phyloP scores from a whole-genome alignment of 1,140 invertebrate species.

The Drosophila mauritiana region DNA sequence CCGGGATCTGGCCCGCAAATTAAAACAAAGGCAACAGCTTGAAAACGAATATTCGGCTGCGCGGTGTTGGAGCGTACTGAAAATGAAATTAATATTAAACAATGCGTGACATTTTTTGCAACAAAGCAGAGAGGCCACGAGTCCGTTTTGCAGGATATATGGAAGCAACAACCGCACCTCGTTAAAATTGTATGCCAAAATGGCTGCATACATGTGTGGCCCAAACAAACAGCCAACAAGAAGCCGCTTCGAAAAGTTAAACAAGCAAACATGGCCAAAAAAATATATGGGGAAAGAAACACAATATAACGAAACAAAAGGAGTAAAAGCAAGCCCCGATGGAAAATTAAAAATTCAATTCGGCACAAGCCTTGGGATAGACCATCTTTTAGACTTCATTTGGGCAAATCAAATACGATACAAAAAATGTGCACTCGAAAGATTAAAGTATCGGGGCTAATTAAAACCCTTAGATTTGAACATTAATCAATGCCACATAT shows the following conservation, averaged over 20 bases:
- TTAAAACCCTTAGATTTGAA: conserved; percentile 7
- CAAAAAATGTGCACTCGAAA: no score
- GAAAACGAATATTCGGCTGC: conserved; percentile 35
- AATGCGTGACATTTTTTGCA: conserved; percentile 67
- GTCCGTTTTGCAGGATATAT: conserved; percentile 19
- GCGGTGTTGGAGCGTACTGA: conserved; percentile 30
- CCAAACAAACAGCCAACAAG: conserved; percentile 53
- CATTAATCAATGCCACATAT: conserved; percentile 49
- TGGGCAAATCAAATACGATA: not conserved
- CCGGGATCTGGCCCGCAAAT: conserved; percentile 19
- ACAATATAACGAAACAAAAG: conserved; percentile 37
- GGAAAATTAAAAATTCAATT: conserved; percentile 36
- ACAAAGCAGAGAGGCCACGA: conserved; percentile 37
- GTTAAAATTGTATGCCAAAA: conserved; percentile 76
- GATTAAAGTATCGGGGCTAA: not conserved
- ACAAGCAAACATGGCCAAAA: conserved; percentile 49
- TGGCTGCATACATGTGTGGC: conserved; percentile 51
- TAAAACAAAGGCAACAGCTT: conserved; percentile 37
- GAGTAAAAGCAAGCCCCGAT: not conserved
- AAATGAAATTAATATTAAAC: conserved; percentile 63
- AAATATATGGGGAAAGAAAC: conserved; percentile 24
- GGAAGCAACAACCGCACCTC: conserved; percentile 60
- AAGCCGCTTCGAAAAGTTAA: conserved; percentile 69
- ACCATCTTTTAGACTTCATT: conserved; percentile 3
- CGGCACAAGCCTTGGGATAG: conserved; percentile 1